A percentile compares a stretch with the other conserved stretches of the same genome.
Evolutionary conservation across 2,888 invertebrate species (phyloP).

Genomic region (Idaea biselata): DNA sequence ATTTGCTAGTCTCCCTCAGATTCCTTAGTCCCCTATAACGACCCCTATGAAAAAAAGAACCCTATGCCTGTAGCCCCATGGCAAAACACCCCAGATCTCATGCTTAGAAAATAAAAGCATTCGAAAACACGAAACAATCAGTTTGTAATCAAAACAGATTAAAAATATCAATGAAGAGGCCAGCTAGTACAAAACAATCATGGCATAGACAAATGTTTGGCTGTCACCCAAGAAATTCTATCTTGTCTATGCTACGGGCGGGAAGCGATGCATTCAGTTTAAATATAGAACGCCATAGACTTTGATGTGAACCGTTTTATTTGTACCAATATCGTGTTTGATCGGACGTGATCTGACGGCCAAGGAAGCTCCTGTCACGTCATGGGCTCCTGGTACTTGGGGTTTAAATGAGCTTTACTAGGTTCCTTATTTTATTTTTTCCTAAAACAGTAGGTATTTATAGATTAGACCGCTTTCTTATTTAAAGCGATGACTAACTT

Average conservation of each 20-base stretch:
- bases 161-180: neutral
- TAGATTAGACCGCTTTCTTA: too few species aligned
- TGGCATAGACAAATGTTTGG: slow-evolving; percentile 16
- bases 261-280: slow-evolving; percentile 40
- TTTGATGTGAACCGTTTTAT: slow-evolving; percentile 48
- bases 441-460: too few species aligned
- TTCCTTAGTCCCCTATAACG: too few species aligned
- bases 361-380: slow-evolving; percentile 2
- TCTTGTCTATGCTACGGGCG: slow-evolving; percentile 39
- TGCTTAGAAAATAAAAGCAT: too few species aligned
- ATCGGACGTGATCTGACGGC: slow-evolving; percentile 12
- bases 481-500: too few species aligned
- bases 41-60: too few species aligned
- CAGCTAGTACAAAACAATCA: neutral
- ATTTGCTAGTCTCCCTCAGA: too few species aligned
- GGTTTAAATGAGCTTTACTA: slow-evolving; percentile 8
- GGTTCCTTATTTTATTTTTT: neutral
- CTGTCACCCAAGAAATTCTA: slow-evolving; percentile 36
- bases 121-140: neutral
- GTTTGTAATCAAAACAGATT: neutral
- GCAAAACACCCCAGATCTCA: too few species aligned
- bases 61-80: too few species aligned
- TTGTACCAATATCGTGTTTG: slow-evolving; percentile 34
- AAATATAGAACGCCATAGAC: slow-evolving; percentile 43
- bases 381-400: neutral